Evolutionary conservation across 1,140 invertebrate species (phyloP).

Genomic region (Neotoxoptera formosana): DNA sequence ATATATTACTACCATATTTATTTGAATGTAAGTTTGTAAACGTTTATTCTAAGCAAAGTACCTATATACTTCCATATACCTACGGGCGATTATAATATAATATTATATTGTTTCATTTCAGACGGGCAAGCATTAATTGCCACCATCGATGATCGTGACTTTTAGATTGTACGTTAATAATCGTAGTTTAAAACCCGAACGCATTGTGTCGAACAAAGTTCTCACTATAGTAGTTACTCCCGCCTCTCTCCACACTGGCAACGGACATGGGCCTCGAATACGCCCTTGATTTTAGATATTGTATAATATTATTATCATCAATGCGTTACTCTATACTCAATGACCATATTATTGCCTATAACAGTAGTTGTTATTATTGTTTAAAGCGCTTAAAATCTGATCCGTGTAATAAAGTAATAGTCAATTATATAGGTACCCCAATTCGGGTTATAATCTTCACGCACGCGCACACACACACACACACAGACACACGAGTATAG

Average conservation of each 20-base stretch:
- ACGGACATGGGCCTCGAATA: background rate
- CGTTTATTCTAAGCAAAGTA: too few species aligned
- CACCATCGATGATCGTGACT: too few species aligned
- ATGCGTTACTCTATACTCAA: background rate
- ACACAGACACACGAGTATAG: background rate
- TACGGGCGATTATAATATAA: too few species aligned
- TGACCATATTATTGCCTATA: background rate
- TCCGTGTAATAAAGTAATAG: background rate
- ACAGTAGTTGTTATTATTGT: too few species aligned
- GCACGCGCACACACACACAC: background rate
- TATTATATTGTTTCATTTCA: too few species aligned
- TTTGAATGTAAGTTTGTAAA: too few species aligned
- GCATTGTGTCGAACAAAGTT: background rate
- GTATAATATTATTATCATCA: background rate
- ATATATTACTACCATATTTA: too few species aligned
- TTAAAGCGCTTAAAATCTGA: background rate
- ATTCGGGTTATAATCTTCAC: background rate
- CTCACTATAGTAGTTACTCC: background rate
- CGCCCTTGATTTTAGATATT: background rate
- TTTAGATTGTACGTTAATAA: too few species aligned
- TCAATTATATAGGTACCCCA: too few species aligned
- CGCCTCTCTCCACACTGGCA: too few species aligned
- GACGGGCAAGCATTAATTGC: too few species aligned
- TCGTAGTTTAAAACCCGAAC: background rate
- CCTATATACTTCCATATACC: too few species aligned